A percentile compares a stretch with the other conserved stretches of the same genome.
phyloP scores from a whole-genome alignment of 2,888 invertebrate genomes.

The Diarsia mendica region DNA sequence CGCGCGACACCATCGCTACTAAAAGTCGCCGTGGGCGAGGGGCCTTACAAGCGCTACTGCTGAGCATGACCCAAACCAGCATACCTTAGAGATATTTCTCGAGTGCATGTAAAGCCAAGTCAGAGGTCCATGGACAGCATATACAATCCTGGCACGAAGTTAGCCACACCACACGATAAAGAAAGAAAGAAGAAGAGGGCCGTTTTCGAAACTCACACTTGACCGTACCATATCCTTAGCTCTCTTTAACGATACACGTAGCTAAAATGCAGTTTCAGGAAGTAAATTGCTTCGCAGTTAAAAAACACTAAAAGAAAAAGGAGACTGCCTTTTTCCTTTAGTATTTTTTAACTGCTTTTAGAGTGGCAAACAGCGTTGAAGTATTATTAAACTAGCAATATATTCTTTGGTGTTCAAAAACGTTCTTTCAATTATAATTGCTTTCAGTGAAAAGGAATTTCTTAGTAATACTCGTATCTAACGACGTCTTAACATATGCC shows the following conservation, averaged over 20 bases:
- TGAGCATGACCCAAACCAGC: too few species aligned
- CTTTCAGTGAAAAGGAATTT: conserved; percentile 2
- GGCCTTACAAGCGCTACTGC: neutral
- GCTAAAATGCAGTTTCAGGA: conserved; percentile 19
- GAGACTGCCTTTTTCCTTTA: conserved; percentile 10
- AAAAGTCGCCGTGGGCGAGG: too few species aligned
- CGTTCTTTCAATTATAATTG: conserved; percentile 1
- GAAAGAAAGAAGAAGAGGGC: too few species aligned
- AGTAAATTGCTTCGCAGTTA: conserved; percentile 25
- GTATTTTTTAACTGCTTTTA: conserved; percentile 21
- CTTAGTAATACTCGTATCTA: neutral
- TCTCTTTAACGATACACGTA: conserved; percentile 4
- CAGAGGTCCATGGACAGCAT: too few species aligned
- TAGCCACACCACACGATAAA: too few species aligned
- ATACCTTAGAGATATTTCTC: too few species aligned
- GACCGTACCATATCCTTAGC: neutral
- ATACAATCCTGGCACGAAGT: too few species aligned
- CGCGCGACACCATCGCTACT: too few species aligned
- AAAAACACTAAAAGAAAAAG: conserved; percentile 17
- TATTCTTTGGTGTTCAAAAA: conserved; percentile 8
- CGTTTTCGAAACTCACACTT: neutral
- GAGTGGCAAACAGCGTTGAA: conserved; percentile 18
- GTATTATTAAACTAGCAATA: conserved; percentile 17
- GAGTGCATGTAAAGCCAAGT: too few species aligned
- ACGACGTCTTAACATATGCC: neutral